Conservation (phyloP, 2,888 invertebrate species). For the Coremacera marginata region DNA sequence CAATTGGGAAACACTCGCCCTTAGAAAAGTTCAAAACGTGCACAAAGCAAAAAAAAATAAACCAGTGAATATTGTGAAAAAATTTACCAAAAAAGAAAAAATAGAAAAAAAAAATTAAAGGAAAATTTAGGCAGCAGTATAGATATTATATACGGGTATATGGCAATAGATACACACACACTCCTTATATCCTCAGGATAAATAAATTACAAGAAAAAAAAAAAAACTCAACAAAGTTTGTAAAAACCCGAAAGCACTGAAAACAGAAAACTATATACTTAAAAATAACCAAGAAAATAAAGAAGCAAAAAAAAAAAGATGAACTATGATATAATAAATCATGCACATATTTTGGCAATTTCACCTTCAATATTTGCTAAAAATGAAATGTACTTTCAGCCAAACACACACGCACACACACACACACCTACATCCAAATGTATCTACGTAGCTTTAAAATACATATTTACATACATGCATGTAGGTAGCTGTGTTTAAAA, state of each 20-base stretch:
- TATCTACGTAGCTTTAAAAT: too few relatives aligned
- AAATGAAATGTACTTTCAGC: background rate
- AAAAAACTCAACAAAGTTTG: background rate
- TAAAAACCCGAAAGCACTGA: background rate
- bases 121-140: slow-evolving; percentile 1
- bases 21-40: background rate
- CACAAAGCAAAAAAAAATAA: background rate
- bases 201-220: too few relatives aligned
- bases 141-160: background rate
- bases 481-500: background rate
- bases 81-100: background rate
- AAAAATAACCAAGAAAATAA: background rate
- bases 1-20: background rate
- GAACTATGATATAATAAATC: slow-evolving; percentile 23
- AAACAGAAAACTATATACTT: background rate
- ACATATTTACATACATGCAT: background rate
- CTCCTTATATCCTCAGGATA: background rate
- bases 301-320: background rate
- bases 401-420: too few relatives aligned
- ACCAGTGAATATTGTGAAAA: background rate
- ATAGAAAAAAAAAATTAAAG: background rate
- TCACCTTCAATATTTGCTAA: slow-evolving; percentile 14
- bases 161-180: background rate
- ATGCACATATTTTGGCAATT: slow-evolving; percentile 19
- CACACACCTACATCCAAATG: too few relatives aligned